A percentile compares a stretch with the other conserved stretches of the same genome.
Evolutionary conservation across 1,140 invertebrate species (phyloP).

Genomic region (Helicoverpa armigera): DNA sequence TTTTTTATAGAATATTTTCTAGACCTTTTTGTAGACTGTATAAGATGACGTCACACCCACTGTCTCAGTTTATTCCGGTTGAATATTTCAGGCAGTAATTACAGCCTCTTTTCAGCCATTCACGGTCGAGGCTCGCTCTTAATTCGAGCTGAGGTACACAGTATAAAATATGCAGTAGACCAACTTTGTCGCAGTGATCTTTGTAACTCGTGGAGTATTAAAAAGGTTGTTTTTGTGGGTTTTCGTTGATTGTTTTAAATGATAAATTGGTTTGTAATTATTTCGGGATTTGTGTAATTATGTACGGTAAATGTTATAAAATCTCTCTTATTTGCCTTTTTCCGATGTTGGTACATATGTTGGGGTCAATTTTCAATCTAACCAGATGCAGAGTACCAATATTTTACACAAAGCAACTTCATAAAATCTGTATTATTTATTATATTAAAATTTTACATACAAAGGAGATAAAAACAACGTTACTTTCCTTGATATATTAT

Average conservation of each 20-base stretch:
- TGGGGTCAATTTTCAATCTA: no score
- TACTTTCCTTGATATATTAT: no score
- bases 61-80: slow-evolving; percentile 65
- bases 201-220: background rate
- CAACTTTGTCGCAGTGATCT: slow-evolving; percentile 12
- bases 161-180: slow-evolving; percentile 37
- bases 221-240: background rate
- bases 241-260: background rate
- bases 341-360: no score
- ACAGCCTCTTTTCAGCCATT: slow-evolving; percentile 68
- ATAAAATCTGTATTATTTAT: no score
- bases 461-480: no score
- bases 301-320: background rate
- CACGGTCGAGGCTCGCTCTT: slow-evolving; percentile 58
- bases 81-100: slow-evolving; percentile 78
- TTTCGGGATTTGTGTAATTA: background rate
- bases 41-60: slow-evolving; percentile 61
- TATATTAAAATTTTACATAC: no score
- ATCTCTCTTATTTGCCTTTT: no score
- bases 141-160: slow-evolving; percentile 58
- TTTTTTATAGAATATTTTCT: background rate
- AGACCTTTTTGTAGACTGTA: slow-evolving; percentile 53
- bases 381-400: no score
- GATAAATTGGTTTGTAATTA: background rate
- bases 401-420: no score